Conservation (phyloP, 35 echinoderm and acorn worm species). For the Eucidaris tribuloides region DNA sequence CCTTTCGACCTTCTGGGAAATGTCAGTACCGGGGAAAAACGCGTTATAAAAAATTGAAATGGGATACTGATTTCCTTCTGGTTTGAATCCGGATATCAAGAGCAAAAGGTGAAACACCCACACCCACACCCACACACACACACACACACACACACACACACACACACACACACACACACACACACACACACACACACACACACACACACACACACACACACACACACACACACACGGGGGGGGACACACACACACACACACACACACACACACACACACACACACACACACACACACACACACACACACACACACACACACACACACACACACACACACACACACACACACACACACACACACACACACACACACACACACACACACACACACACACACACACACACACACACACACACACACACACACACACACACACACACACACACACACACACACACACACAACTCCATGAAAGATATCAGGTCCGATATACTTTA, state of each 20-base stretch:
- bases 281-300: not conserved
- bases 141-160: no score
- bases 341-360: not conserved
- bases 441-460: no score
- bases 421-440: not conserved
- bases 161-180: conserved; percentile 16
- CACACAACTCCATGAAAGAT: no score
- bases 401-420: not conserved
- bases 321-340: not conserved
- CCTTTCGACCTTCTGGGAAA: no score
- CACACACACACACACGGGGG: no score
- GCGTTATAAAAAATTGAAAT: no score
- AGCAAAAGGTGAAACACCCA: not conserved
- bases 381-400: not conserved
- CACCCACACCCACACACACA: no score
- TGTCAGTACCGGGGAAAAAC: no score
- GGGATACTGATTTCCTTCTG: no score
- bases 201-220: not conserved
- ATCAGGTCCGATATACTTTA: no score
- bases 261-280: not conserved
- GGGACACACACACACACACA: no score
- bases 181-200: conserved; percentile 13
- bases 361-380: not conserved
- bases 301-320: not conserved
- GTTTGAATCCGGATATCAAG: not conserved